Evolutionary conservation across 2,797 vertebrate species (phyloP).

Genomic region (Sebastes diploproa): DNA sequence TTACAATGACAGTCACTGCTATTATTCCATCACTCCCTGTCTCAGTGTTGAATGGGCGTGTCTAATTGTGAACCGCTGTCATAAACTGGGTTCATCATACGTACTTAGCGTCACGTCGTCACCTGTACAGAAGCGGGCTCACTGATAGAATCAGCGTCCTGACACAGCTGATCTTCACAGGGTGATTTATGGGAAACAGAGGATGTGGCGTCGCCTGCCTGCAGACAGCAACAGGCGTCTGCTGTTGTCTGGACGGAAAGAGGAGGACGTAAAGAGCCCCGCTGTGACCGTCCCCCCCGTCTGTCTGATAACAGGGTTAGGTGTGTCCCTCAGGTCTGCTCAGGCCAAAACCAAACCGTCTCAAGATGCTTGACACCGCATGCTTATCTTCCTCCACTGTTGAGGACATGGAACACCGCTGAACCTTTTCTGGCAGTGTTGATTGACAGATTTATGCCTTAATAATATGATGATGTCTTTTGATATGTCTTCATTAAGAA

Average conservation of each 20-base stretch:
- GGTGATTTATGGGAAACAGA: conserved; percentile 58
- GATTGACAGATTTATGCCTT: background rate
- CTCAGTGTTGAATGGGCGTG: conserved; percentile 13
- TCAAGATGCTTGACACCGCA: background rate
- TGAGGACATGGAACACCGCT: background rate
- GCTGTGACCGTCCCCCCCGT: background rate
- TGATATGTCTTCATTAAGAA: background rate
- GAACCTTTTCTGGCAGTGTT: background rate
- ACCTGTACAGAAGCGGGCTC: conserved; percentile 1
- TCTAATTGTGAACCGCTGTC: conserved; percentile 36
- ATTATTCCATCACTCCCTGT: conserved; percentile 42
- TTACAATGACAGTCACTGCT: conserved; percentile 26
- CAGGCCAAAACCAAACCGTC: background rate
- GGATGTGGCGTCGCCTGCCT: conserved; percentile 42
- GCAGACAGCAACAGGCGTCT: conserved; percentile 60
- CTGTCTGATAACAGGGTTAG: conserved; percentile 14
- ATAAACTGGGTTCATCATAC: conserved; percentile 28
- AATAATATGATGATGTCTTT: background rate
- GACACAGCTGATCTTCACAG: conserved; percentile 32
- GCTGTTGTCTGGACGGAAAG: conserved; percentile 33
- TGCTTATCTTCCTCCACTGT: background rate
- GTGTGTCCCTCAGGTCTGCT: background rate
- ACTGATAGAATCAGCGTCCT: conserved; percentile 53
- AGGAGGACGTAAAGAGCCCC: background rate
- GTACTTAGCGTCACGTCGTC: conserved; percentile 33